Base-by-base conservation (phyloP, 1,140 invertebrate genomes). In the Anthonomus grandis region DNA sequence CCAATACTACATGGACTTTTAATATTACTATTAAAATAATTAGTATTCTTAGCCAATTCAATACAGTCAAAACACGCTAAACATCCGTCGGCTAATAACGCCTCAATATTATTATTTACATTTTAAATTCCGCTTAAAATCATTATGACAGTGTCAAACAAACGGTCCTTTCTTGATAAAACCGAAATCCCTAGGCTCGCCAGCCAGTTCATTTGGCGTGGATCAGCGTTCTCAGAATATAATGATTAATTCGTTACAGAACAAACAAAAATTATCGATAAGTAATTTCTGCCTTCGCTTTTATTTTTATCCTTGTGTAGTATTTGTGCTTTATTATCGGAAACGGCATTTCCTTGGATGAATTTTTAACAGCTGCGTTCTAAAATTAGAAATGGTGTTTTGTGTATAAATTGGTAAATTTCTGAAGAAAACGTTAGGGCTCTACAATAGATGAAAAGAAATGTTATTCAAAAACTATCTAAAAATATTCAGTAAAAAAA, bases 161-260 rank as follows among this genome's bases (percentile, higher is more conserved):
- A 25, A 22, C 41, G 41, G 41, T 22, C 19, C 13, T 44, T 44
- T 18, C 9, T 18, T 12, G 9, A n/a, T n/a, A n/a, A n/a, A n/a
- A n/a, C n/a, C n/a, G n/a, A n/a, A n/a, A n/a, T n/a, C n/a, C n/a
- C n/a, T n/a, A n/a, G n/a, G n/a, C n/a, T 21, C 15, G 10, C 41
- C 41, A 6, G 1, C 12, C 10, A 12, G 6, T 5, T 10, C 19
- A 3, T 3, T 18, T 13, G n/a, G 41, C 21, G 12, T 44, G 17
- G 41, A 15, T 47, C 24, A 34, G 45, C 27, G 15, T 47, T 47
- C 38, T 27, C 24, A n/a, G 27, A 24, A 23, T 41, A 52, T 12
- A 44, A 52, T 52, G 49, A 52, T 52, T 52, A 52, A 52, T 52
- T 52, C 49, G 49, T 52, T 52, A 52, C 34, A 52, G 49, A 52